Evolutionary conservation across 2,113 vertebrate species (phyloP), one percentile per base, ranked within the genome.

Genomic region (Rhea pennata): DNA sequence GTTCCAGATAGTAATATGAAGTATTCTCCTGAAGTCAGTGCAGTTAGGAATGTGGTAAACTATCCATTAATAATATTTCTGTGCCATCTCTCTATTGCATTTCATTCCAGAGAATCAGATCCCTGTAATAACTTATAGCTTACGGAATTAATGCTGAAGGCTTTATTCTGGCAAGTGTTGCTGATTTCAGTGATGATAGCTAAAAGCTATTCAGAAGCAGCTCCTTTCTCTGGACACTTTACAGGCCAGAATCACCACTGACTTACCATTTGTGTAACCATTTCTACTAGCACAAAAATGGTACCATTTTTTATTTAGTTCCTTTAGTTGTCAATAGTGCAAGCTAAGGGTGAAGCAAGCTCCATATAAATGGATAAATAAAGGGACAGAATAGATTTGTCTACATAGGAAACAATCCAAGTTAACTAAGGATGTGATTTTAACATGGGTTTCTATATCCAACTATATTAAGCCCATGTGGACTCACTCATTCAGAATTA

Each of bases 1-100:
- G 84, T 92, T 95, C 95, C 94, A 95, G 92, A 85, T 96, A 90
- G 92, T 39, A 95, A 93, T 95, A 96, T 95, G 97, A 98, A 97
- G 93, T 95, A 96, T 95, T 97, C 90, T 95, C 73, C n/a, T n/a
- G 86, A 96, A 97, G 92, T 93, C 95, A 90, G 71, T 67, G 88
- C 71, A 92, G 94, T 96, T 95, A 77, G 88, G 93, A 97, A 86
- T 74, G 11, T 66, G 93, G 93, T 82, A 96, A 97, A 95, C 88
- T 92, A 91, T 59, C 91, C 95, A 97, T 97, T 96, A 96, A 93
- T 95, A 97, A 95, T 84, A 97, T 90, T 94, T 94, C 88, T 81
- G 93, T 96, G 87, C 81, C 91, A 87, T 88, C 88, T 77, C 96
- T 94, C 96, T 92, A 82, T 77, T 87, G 46, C 81, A 33, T 93